A percentile compares a stretch with the other conserved stretches of the same genome.
phyloP scores from a whole-genome alignment of 2,113 vertebrate genomes.

The Peromyscus maniculatus region DNA sequence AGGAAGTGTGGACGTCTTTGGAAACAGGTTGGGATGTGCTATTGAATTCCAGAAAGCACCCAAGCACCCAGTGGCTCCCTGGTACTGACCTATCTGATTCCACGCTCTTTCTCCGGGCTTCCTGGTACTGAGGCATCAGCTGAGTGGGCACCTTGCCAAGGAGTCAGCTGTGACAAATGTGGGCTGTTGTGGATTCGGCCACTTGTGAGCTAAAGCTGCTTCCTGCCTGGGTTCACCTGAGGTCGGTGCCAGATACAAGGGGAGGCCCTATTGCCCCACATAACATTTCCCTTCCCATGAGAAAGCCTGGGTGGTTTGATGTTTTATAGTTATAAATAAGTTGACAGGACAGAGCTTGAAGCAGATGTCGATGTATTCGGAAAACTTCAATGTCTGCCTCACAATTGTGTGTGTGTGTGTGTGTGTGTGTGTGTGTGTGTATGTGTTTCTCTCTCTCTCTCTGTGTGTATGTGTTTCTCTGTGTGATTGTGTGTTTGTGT shows the following conservation, averaged over 20 bases:
- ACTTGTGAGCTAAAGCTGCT: neutral
- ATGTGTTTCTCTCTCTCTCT: neutral
- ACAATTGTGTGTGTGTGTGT: neutral
- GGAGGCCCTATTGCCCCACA: neutral
- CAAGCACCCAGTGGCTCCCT: neutral
- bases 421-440: too few species aligned
- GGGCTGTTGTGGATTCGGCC: neutral
- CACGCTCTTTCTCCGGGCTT: neutral
- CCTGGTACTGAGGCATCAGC: neutral
- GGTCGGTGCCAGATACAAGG: neutral
- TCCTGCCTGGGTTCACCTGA: neutral
- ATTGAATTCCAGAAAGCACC: accelerated
- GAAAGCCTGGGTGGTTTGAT: neutral
- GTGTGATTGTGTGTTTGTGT: neutral
- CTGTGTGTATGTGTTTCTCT: too few species aligned
- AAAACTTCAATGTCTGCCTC: neutral
- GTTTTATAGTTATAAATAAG: neutral
- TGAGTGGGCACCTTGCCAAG: neutral
- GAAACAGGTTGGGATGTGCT: neutral
- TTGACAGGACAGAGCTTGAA: neutral
- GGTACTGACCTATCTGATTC: neutral
- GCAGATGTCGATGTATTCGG: neutral
- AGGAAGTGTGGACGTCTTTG: accelerated
- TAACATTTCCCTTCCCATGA: neutral
- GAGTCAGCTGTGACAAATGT: neutral